These are phyloP conservation scores for Phodopus roborovskii DNA, from an alignment of 2,113 vertebrate genomes.

Conservation along the genomic window DNA sequence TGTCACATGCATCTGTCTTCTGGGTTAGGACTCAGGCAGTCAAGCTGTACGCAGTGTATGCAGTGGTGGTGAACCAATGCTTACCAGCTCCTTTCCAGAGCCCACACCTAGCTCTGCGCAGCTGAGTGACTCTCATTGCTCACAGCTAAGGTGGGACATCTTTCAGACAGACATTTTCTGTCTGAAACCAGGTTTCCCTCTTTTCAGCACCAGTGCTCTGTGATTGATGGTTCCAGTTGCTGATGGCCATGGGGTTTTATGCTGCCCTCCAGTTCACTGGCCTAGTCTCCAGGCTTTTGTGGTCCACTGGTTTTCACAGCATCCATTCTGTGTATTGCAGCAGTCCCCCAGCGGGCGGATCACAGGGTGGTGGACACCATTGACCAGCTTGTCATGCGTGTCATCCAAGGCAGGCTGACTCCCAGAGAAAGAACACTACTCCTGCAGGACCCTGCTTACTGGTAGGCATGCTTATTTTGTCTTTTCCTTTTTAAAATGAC, in stretches of 20 bases:
- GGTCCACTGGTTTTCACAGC: background rate
- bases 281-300: background rate
- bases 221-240: background rate
- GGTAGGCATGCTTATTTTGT: conserved; percentile 81
- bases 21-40: background rate
- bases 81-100: background rate
- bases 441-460: conserved; percentile 83
- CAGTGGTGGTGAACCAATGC: background rate
- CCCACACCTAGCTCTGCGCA: background rate
- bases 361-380: conserved; percentile 82
- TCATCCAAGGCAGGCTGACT: conserved; percentile 80
- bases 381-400: conserved; percentile 82
- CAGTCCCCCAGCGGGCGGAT: conserved; percentile 82
- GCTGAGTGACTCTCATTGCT: background rate
- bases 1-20: background rate
- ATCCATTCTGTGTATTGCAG: conserved; percentile 37
- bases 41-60: background rate
- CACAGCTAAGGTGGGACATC: background rate
- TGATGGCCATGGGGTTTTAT: background rate
- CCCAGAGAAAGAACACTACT: conserved; percentile 81
- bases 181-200: background rate
- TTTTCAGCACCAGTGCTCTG: background rate
- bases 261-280: background rate
- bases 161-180: background rate
- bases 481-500: background rate